Evolutionary conservation across 1,140 invertebrate genomes (phyloP), one percentile per base, ranked within the genome.

Genomic region (Megathymus violae): DNA sequence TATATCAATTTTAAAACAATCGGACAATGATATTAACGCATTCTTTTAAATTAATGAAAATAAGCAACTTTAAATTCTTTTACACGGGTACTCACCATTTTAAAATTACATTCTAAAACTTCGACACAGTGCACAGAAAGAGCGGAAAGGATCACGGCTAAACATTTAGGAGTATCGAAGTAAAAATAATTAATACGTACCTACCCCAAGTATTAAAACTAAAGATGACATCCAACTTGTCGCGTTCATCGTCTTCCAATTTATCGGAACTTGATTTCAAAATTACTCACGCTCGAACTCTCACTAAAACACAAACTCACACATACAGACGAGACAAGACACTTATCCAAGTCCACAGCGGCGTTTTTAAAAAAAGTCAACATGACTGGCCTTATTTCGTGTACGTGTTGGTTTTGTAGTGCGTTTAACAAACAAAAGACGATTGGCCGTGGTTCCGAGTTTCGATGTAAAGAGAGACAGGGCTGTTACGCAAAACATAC

Each of bases 341-440:
- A 16, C 31, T 22, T 22, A 14, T 64, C 50, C 11, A 36, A 27
- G 41, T 31, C 27, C 27, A 43, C 44, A 15, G 36, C 36, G 38
- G 44, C 44, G 51, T 54, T 54, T 40, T 11, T 14, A 48, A 14
- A 64, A 34, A 64, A 59, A 64, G 36, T 51, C 38, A 19, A 52
- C n/a, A 66, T 51, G 66, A 67, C 62, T 61, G 64, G 61, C 62
- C 50, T 63, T 74, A 77, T 76, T 75, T 68, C 64, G 68, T 69
- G 71, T 77, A 77, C 78, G 74, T 80, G 78, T 83, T 79, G 71
- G 76, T 82, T 84, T 85, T 88, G 74, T 85, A 69, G 54, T 60
- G 72, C 72, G 69, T 81, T 85, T 79, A 81, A 80, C 79, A 85
- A 87, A 89, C 80, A 87, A 89, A 83, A 83, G 78, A 65, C 71